Evolutionary conservation across 2,113 vertebrate species (phyloP), one percentile per base, ranked within the genome.

Genomic region (Aegotheles bennettii): DNA sequence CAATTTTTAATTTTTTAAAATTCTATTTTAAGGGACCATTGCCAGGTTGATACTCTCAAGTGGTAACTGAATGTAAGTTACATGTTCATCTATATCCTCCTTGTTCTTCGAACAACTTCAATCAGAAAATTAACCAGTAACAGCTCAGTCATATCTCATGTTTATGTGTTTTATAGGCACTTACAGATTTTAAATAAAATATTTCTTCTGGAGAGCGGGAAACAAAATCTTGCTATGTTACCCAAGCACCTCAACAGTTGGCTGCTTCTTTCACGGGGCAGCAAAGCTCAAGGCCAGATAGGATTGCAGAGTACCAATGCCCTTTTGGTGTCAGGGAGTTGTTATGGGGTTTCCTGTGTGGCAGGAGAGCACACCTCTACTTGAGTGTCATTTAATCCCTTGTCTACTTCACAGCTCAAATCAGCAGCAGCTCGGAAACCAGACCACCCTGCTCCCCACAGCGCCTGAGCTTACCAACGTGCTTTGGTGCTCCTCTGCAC

Each of bases 381-480:
- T 3, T 0, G 17, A 47, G 20, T 10, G 16, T 21, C 43, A 9
- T 13, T 48, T 53, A 4, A 3, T n/a, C 24, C 38, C 21, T 42
- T 40, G 10, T 19, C 16, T 4, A 10, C 38, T 59, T 51, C 43
- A 31, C 47, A 82, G 43, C 65, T 20, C 2, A 0, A 8, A 35
- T 1, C 10, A 1, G 2, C 42, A 56, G 38, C 0, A 0, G 14
- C 21, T 12, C 1, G 1, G 63, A 21, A 69, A 43, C 40, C 2
- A 1, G 9, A 29, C 12, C n/a, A 3, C 19, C 28, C 16, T 4
- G 20, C 28, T 57, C 15, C 16, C 16, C 0, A 0, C 53, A 13
- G 9, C 40, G 76, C 7, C 48, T 12, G 31, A 7, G 24, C 64
- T n/a, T 8, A 1, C 47, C 54, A 11, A 9, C 0, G 1, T 0